Evolutionary conservation across 2,113 vertebrate genomes (phyloP), one percentile per base, ranked within the genome.

Genomic region (Podiceps cristatus): DNA sequence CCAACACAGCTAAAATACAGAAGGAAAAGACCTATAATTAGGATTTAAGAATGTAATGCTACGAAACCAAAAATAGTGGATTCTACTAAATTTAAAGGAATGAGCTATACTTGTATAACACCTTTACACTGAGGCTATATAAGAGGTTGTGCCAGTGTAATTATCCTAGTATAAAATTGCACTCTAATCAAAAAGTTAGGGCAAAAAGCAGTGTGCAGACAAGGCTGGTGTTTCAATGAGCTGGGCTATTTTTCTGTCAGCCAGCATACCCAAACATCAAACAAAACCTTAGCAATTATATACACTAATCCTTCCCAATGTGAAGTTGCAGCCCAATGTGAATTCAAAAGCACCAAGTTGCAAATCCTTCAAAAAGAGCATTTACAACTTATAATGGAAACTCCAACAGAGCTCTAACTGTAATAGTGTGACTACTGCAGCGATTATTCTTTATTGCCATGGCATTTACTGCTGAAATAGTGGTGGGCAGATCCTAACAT

Each of bases 381-480:
- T 97, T 95, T 96, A 96, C 87, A 95, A 83, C 62, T 94, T 97
- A 97, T 97, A 96, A 96, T 94, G 71, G 94, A 97, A 98, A 97
- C 64, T 92, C 93, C 96, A 96, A 79, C 82, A 92, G 92, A 90
- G 90, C 85, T 94, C 87, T 96, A 92, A 96, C 76, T 88, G 58
- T 95, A 96, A 91, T 88, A 96, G 85, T 92, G 62, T 96, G 88
- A 95, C 93, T 91, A 40, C 82, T 84, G 92, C 75, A 91, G 95
- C 29, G 88, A 83, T 96, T 96, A 89, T 95, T 97, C 95, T 97
- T 98, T 96, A 97, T 96, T 97, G 74, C 97, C 96, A 47, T 96
- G 92, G 86, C 84, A 95, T 97, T 95, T 98, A 96, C 90, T 94
- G 96, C 92, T 93, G 96, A 97, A 98, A 96, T 96, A 91, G 83